phyloP scores from a whole-genome alignment of 2,888 invertebrate species.

The Heliconius cydno region DNA sequence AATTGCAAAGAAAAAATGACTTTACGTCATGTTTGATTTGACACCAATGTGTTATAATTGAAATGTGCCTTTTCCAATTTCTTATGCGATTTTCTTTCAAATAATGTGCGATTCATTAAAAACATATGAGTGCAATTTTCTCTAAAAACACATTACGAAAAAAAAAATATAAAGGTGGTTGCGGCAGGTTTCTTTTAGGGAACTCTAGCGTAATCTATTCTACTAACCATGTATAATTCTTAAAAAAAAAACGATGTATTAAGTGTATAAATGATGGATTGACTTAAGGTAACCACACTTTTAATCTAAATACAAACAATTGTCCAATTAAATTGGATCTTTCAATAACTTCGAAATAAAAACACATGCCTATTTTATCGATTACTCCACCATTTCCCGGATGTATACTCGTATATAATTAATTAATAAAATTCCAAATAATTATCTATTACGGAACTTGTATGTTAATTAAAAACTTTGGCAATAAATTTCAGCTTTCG shows the following conservation, averaged over 20 bases:
- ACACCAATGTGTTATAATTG: not conserved
- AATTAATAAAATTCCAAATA: constrained; percentile 15
- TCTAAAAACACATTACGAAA: too few species aligned
- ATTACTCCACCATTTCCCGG: not conserved
- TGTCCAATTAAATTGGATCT: not conserved
- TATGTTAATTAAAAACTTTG: constrained; percentile 28
- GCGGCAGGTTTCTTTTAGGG: too few species aligned
- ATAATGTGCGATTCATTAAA: too few species aligned
- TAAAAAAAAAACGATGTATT: too few species aligned
- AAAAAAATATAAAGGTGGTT: too few species aligned
- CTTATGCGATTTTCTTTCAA: too few species aligned
- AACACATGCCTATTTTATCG: too few species aligned
- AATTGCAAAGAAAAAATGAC: not conserved
- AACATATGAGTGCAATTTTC: too few species aligned
- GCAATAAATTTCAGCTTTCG: constrained; percentile 10
- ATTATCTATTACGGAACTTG: constrained; percentile 3
- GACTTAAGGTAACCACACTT: too few species aligned
- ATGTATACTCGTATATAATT: not conserved
- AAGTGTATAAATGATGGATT: too few species aligned
- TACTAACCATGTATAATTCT: too few species aligned
- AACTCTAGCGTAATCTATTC: too few species aligned
- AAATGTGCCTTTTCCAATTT: not conserved
- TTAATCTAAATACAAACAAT: not conserved
- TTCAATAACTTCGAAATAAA: not conserved
- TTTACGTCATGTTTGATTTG: not conserved